Percentiles rank a stretch among this genome's conserved stretches.
Conservation (phyloP, 2,888 invertebrate genomes). For the Clistopyga incitator region DNA sequence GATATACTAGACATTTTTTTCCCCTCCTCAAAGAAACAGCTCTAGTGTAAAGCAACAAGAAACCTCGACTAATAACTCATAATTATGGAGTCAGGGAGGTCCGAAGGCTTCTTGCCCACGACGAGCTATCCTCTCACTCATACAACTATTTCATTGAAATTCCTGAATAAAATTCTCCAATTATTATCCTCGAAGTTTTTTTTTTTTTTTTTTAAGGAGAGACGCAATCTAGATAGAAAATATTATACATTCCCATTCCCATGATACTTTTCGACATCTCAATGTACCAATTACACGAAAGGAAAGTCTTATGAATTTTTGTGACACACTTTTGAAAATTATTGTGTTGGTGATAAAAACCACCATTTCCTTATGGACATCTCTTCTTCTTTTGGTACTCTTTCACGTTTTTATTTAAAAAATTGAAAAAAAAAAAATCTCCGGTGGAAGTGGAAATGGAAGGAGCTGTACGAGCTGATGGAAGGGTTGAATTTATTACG, state of each 20-base stretch:
- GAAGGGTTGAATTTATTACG: constrained; percentile 9
- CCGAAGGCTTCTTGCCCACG: not conserved
- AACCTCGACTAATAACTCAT: constrained; percentile 14
- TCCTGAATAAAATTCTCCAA: not conserved
- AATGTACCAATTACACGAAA: not conserved
- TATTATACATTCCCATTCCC: not conserved
- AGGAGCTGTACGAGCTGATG: not conserved
- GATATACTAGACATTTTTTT: constrained; percentile 20
- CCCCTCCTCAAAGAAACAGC: not conserved
- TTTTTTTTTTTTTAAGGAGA: not conserved
- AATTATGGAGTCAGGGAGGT: constrained; percentile 9
- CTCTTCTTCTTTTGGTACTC: too few relatives aligned
- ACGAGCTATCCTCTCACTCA: not conserved
- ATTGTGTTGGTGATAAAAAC: too few relatives aligned
- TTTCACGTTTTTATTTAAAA: too few relatives aligned
- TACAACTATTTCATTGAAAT: constrained; percentile 8
- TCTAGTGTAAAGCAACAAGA: not conserved
- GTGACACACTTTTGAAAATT: too few relatives aligned
- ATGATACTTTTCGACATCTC: not conserved
- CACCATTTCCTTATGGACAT: too few relatives aligned
- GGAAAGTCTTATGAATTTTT: not conserved
- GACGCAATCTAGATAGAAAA: not conserved
- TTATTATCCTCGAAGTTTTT: not conserved
- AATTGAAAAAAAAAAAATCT: not conserved
- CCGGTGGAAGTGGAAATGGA: not conserved